A percentile compares a stretch with the other conserved stretches of the same genome.
Evolutionary conservation across 1,140 invertebrate species (phyloP).

Genomic region (Eciton burchellii): DNA sequence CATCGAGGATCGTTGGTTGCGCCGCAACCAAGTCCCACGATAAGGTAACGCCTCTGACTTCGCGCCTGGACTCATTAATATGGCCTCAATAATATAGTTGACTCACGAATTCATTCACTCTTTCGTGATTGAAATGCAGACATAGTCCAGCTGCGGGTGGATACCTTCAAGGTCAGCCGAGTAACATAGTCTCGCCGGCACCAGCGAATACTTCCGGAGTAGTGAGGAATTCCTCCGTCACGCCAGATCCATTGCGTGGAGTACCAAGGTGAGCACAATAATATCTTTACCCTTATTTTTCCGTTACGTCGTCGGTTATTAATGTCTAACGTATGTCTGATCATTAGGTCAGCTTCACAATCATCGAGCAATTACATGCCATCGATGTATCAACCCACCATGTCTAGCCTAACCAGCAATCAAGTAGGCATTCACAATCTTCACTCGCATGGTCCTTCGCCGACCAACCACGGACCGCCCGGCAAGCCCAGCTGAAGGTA

Average conservation of each 20-base stretch:
- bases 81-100: neutral
- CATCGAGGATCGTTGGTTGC: conserved; percentile 82
- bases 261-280: conserved; percentile 79
- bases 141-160: conserved; percentile 81
- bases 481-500: conserved; percentile 80
- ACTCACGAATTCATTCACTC: conserved; percentile 27
- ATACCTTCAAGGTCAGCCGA: conserved; percentile 83
- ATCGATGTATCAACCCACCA: conserved; percentile 77
- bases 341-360: conserved; percentile 73
- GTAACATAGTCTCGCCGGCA: conserved; percentile 82
- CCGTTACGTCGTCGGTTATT: neutral
- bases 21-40: conserved; percentile 85
- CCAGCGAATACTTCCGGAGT: conserved; percentile 82
- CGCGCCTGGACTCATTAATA: neutral
- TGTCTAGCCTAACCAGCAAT: conserved; percentile 76
- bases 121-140: conserved; percentile 64
- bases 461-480: conserved; percentile 77
- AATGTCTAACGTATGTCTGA: neutral
- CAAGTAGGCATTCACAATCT: conserved; percentile 79
- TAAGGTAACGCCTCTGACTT: conserved; percentile 81
- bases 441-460: conserved; percentile 78
- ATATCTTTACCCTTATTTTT: neutral
- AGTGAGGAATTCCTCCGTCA: conserved; percentile 84
- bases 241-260: conserved; percentile 82
- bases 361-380: conserved; percentile 78